Base-by-base conservation (phyloP, 2,888 invertebrate species). In the Hetaerina titia region DNA sequence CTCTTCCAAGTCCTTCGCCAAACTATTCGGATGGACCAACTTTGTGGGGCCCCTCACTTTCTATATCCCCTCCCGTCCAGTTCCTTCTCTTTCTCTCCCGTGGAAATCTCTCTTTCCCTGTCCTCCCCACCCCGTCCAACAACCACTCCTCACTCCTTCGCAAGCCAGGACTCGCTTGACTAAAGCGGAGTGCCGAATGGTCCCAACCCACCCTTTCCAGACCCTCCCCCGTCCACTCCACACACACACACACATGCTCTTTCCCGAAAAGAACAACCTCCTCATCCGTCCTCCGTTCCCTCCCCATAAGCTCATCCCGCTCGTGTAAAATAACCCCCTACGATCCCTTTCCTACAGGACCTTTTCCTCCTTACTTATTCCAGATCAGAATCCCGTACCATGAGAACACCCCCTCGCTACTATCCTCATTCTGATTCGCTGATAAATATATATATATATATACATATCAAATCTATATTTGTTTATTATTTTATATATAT, bases 11-110 rank as follows among this genome's bases (percentile, higher is more conserved):
- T 90, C 64, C 90, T 90, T 64, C 90, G 31, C 64, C 92, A 69
- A 92, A 92, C 69, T 92, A 92, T 92, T 92, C 92, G 22, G 69
- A 92, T 92, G 92, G 92, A 92, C 92, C 92, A 92, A 92, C 69
- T 92, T 92, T 56, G 56, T 56, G 69, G 69, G 69, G 7, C 45
- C 56, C 92, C 45, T 22, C 92, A 9, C 60, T 63, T 58, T 60
- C 60, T 63, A n/a, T 15, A 9, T 88, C 31, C 69, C 19, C 15
- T 69, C 8, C 69, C 5, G n/a, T 17, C 19, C 88, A 6, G 19
- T 8, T 15, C 45, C 25, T 9, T 56, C 58, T 57, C 58, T 17
- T 22, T 58, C 57, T 57, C 13, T 22, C 69, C n/a, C 45, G 45
- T 45, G 45, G 45, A 45, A 45, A 45, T 57, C 57, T n/a, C 58